Percentiles rank a stretch among this genome's conserved stretches.
Evolutionary conservation across 2,888 invertebrate species (phyloP).

Genomic region (Epinotia bilunana): DNA sequence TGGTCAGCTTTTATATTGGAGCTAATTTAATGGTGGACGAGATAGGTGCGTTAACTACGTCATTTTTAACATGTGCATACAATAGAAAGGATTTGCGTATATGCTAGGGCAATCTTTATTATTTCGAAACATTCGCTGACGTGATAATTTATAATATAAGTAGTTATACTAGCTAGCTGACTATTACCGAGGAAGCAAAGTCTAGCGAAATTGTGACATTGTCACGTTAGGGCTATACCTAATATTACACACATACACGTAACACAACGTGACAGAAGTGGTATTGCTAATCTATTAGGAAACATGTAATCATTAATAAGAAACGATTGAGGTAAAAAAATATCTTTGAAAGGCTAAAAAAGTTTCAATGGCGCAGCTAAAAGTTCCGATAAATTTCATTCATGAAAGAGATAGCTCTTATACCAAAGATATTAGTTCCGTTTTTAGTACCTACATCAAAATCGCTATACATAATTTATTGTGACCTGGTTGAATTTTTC

Average conservation of each 20-base stretch:
- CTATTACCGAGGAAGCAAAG: background rate
- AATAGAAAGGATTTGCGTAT: background rate
- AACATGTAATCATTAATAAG: slow-evolving; percentile 1
- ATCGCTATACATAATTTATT: too few relatives aligned
- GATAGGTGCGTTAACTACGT: too few relatives aligned
- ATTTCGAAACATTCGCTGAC: slow-evolving; percentile 9
- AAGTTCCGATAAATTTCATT: too few relatives aligned
- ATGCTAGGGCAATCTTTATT: background rate
- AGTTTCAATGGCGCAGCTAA: too few relatives aligned
- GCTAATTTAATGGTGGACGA: too few relatives aligned
- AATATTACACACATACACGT: slow-evolving; percentile 16
- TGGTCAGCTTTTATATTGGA: too few relatives aligned
- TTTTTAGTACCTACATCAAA: background rate
- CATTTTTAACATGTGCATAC: background rate
- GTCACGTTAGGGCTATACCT: slow-evolving; percentile 11
- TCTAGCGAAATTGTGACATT: slow-evolving; percentile 7
- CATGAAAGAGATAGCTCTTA: too few relatives aligned
- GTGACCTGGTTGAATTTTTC: too few relatives aligned
- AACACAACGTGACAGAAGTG: slow-evolving; percentile 25
- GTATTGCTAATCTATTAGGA: slow-evolving; percentile 17
- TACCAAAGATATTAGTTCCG: too few relatives aligned
- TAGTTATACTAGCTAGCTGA: background rate
- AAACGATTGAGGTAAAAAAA: slow-evolving; percentile 1
- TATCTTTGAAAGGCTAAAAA: too few relatives aligned
- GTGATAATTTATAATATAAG: slow-evolving; percentile 10